phyloP scores from a whole-genome alignment of 1,140 invertebrate species.

The Trichogramma pretiosum region DNA sequence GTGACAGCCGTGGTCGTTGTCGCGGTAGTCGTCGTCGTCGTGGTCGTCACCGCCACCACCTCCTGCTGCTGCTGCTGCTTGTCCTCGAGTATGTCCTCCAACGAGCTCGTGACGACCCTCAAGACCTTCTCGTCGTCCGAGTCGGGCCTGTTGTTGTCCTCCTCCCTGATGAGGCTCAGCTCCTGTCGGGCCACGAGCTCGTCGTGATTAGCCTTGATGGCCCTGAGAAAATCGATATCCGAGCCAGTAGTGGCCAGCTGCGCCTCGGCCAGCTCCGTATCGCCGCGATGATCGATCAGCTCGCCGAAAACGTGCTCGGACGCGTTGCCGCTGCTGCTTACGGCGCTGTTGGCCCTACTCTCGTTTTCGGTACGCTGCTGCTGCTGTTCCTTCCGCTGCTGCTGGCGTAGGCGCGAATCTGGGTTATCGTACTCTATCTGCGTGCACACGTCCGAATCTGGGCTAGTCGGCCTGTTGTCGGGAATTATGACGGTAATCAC shows the following conservation, averaged over 20 bases:
- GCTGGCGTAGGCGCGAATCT: conserved; percentile 1
- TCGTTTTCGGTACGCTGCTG: not conserved
- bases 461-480: conserved; percentile 21
- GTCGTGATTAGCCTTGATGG: conserved; percentile 22
- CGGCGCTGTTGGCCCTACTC: not conserved
- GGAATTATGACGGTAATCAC: conserved; percentile 41
- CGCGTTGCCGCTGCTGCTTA: too few relatives aligned
- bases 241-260: conserved; percentile 4
- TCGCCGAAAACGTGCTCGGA: conserved; percentile 24
- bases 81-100: conserved; percentile 21
- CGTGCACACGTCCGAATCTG: conserved; percentile 20
- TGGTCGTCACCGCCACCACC: not conserved
- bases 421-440: conserved; percentile 18
- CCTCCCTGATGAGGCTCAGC: conserved; percentile 32
- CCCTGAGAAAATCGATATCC: conserved; percentile 24
- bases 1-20: conserved; percentile 6
- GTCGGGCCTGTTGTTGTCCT: conserved; percentile 19
- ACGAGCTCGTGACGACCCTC: conserved; percentile 21
- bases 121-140: conserved; percentile 21
- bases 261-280: not conserved
- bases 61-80: conserved; percentile 18
- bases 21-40: not conserved
- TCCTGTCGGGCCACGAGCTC: conserved; percentile 24
- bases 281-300: conserved; percentile 1
- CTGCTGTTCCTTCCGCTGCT: not conserved